Evolutionary conservation across 2,797 vertebrate species (phyloP).

Genomic region (Hemibagrus guttatus): DNA sequence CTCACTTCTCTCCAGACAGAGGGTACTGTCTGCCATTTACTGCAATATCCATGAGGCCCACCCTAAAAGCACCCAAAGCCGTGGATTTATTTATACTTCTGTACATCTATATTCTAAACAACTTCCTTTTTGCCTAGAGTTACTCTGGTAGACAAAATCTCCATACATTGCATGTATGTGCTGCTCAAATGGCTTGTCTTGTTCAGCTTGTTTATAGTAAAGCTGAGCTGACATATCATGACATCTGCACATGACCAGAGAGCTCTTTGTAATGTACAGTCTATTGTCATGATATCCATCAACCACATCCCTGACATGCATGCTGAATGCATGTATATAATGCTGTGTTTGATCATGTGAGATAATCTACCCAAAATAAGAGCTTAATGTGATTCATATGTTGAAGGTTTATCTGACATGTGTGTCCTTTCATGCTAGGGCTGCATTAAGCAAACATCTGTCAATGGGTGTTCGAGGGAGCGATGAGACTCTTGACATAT

Average conservation of each 20-base stretch:
- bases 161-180: neutral
- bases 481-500: conserved; percentile 36
- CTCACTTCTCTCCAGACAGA: conserved; percentile 36
- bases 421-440: conserved; percentile 42
- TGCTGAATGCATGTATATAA: conserved; percentile 12
- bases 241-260: conserved; percentile 1
- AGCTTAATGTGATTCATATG: conserved; percentile 39
- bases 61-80: neutral
- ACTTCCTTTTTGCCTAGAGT: neutral
- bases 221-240: conserved; percentile 1
- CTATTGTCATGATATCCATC: conserved; percentile 4
- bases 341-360: conserved; percentile 10
- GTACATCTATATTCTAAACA: conserved; percentile 2
- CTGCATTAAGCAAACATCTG: conserved; percentile 54
- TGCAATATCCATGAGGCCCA: neutral
- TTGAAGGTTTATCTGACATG: conserved; percentile 53
- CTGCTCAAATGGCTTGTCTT: conserved; percentile 6
- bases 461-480: conserved; percentile 19
- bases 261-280: conserved; percentile 24
- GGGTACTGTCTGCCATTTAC: conserved; percentile 26
- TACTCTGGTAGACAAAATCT: neutral
- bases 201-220: conserved; percentile 1
- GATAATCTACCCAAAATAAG: conserved; percentile 22
- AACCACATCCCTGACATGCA: neutral
- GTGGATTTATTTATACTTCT: neutral